Evolutionary conservation across 2,888 invertebrate genomes (phyloP).

Genomic region (Disparrhopalites patrizii): DNA sequence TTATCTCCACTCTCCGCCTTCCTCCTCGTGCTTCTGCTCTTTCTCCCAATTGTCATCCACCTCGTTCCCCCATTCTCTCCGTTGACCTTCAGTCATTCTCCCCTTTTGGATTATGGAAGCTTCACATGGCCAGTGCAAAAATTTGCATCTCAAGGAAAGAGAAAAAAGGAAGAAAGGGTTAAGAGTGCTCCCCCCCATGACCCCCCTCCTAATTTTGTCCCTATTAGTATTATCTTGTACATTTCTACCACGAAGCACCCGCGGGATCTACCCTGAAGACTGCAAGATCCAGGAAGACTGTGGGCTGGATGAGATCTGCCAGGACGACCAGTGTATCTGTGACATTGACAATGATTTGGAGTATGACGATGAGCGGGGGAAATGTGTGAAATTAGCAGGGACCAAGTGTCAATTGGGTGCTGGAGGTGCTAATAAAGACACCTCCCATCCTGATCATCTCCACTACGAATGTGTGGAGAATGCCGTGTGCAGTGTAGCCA

Average conservation of each 20-base stretch:
- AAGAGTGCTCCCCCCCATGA: too few species aligned
- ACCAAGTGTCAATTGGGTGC: neutral
- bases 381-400: constrained; percentile 14
- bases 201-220: too few species aligned
- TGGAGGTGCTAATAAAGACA: neutral
- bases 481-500: neutral
- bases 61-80: too few species aligned
- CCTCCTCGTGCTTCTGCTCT: too few species aligned
- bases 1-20: too few species aligned
- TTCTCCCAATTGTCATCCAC: too few species aligned
- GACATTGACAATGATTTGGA: neutral
- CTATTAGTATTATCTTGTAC: neutral
- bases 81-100: too few species aligned
- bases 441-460: too few species aligned
- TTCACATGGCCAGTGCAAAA: too few species aligned
- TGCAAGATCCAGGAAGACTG: neutral
- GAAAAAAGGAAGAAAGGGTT: too few species aligned
- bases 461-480: constrained; percentile 12
- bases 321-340: constrained; percentile 15
- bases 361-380: neutral
- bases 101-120: too few species aligned
- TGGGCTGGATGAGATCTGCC: neutral
- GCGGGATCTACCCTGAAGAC: neutral
- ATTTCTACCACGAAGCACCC: neutral
- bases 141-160: too few species aligned